These are phyloP conservation scores for Papilio xuthus DNA, from an alignment of 1,140 invertebrate genomes.

Conservation along the genomic window DNA sequence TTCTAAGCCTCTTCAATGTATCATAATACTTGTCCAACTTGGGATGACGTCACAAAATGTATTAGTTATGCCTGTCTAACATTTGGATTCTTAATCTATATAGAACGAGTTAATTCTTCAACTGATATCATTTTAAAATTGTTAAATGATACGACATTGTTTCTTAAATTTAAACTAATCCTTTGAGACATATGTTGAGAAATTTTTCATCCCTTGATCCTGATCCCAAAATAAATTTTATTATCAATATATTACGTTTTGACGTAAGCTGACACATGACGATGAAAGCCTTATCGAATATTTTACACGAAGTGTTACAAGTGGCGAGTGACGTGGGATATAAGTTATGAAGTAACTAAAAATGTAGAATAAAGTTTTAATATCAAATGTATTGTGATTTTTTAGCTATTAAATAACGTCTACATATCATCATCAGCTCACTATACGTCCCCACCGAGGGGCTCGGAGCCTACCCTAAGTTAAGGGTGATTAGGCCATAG, in stretches of 20 bases:
- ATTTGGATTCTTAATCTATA: too few species aligned
- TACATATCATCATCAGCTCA: too few species aligned
- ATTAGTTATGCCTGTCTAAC: too few species aligned
- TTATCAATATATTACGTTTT: conserved; percentile 1
- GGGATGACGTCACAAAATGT: too few species aligned
- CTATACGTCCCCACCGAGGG: too few species aligned
- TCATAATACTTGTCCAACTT: neutral
- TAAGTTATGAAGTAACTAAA: neutral
- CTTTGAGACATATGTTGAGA: neutral
- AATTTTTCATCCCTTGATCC: neutral
- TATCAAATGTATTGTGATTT: neutral
- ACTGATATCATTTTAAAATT: too few species aligned
- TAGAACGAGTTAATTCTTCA: too few species aligned
- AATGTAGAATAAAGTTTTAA: neutral
- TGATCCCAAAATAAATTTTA: neutral
- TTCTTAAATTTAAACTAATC: neutral
- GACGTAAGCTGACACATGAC: neutral
- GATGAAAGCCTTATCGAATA: neutral
- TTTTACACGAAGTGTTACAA: neutral
- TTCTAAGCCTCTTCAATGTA: too few species aligned
- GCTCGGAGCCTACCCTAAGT: too few species aligned
- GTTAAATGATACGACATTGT: neutral
- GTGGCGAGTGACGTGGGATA: neutral
- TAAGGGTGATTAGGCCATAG: too few species aligned
- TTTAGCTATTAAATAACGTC: too few species aligned